Conservation (phyloP, 2,113 vertebrate species). For the Oceanodroma tethys region DNA sequence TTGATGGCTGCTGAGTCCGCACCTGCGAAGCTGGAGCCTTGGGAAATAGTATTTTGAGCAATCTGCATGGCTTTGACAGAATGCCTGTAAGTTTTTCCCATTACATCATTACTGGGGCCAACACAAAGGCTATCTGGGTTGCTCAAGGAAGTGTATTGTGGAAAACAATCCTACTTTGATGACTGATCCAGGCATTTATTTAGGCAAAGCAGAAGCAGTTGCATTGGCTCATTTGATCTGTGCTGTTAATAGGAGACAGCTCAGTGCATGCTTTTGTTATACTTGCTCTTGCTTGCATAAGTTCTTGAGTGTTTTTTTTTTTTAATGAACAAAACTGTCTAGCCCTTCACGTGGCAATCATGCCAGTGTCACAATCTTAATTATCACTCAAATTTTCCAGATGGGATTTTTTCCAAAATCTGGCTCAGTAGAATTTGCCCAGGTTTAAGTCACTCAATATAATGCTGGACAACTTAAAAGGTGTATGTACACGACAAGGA, state of each 20-base stretch:
- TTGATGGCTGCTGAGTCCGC: conserved; percentile 69
- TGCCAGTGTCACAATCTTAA: conserved; percentile 13
- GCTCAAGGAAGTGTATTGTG: conserved; percentile 62
- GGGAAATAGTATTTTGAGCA: conserved; percentile 68
- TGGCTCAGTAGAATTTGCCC: not conserved
- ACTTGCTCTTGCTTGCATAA: conserved; percentile 58
- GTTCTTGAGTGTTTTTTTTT: not conserved
- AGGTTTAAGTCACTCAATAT: not conserved
- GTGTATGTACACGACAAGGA: not conserved
- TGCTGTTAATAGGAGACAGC: conserved; percentile 39
- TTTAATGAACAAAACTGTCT: not conserved
- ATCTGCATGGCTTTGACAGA: conserved; percentile 67
- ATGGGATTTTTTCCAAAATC: not conserved
- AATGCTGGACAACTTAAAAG: not conserved
- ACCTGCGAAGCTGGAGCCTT: conserved; percentile 81
- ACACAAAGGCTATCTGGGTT: conserved; percentile 58
- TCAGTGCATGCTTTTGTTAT: conserved; percentile 48
- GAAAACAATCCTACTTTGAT: conserved; percentile 65
- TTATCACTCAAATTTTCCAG: not conserved
- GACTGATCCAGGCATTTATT: conserved; percentile 64
- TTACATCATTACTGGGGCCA: conserved; percentile 72
- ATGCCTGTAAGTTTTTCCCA: conserved; percentile 70
- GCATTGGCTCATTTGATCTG: conserved; percentile 54
- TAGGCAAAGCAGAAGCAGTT: conserved; percentile 59
- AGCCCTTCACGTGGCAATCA: not conserved